These are phyloP conservation scores for Helicolenus hilgendorfi DNA, from an alignment of 2,797 vertebrate genomes.

Conservation along the genomic window DNA sequence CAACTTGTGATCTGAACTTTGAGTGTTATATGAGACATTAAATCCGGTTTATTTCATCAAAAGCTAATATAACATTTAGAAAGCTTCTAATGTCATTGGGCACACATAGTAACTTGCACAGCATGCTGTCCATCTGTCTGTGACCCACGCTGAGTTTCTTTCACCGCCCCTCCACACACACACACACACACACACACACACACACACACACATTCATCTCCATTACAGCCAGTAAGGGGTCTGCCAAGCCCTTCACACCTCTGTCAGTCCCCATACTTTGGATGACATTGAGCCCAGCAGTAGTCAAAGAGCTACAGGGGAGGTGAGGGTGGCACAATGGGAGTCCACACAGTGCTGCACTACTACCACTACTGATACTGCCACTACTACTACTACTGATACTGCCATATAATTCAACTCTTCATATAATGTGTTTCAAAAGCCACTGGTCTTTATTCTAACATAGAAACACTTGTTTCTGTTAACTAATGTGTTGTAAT, in stretches of 20 bases:
- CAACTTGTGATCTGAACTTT: neutral
- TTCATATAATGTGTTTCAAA: neutral
- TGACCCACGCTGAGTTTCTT: constrained; percentile 44
- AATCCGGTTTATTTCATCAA: neutral
- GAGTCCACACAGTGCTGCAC: constrained; percentile 14
- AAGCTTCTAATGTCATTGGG: constrained; percentile 7
- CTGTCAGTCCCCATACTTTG: constrained; percentile 69
- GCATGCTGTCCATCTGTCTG: constrained; percentile 39
- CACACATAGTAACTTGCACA: neutral
- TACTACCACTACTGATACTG: neutral
- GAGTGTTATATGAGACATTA: neutral
- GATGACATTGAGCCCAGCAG: constrained; percentile 81
- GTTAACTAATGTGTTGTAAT: neutral
- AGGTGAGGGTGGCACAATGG: constrained; percentile 48
- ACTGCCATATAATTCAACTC: too few species aligned
- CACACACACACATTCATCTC: constrained; percentile 62
- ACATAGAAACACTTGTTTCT: neutral
- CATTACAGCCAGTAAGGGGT: constrained; percentile 55
- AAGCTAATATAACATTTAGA: neutral
- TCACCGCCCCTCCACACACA: constrained; percentile 25
- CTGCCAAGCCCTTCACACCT: constrained; percentile 66
- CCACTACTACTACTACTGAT: neutral
- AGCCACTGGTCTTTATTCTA: neutral
- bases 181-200: constrained; percentile 63
- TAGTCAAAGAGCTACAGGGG: constrained; percentile 60